Evolutionary conservation across 2,113 vertebrate genomes (phyloP).

Genomic region (Sorex fumeus): DNA sequence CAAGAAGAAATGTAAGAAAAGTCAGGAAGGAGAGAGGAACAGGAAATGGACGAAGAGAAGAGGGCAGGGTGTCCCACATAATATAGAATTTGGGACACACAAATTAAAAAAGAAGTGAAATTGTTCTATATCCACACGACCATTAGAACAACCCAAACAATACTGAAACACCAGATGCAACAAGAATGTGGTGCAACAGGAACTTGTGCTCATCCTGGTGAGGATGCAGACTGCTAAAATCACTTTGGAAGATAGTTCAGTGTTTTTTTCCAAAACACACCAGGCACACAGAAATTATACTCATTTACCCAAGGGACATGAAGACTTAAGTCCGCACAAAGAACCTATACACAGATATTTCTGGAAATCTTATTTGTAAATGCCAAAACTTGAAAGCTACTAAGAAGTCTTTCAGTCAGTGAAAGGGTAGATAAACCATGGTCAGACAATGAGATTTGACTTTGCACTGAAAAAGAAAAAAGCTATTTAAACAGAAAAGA

Average conservation of each 20-base stretch:
- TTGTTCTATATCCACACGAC: background rate
- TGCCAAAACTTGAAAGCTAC: background rate
- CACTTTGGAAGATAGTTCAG: background rate
- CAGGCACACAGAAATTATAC: background rate
- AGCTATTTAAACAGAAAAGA: background rate
- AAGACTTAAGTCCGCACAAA: background rate
- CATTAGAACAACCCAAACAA: background rate
- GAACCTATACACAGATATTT: background rate
- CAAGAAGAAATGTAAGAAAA: background rate
- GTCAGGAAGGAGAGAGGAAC: background rate
- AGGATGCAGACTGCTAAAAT: background rate
- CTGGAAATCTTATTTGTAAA: background rate
- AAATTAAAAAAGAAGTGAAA: background rate
- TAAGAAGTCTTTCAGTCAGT: background rate
- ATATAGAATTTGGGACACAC: background rate
- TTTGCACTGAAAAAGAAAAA: background rate
- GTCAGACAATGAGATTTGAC: background rate
- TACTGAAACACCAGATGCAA: background rate
- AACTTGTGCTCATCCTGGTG: background rate
- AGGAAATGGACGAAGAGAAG: accelerated
- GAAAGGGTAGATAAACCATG: background rate
- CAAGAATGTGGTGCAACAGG: background rate
- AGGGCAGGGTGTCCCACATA: background rate
- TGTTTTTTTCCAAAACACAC: background rate
- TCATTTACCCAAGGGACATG: background rate